phyloP scores from a whole-genome alignment of 2,797 vertebrate genomes.

The Lagodon rhomboides region DNA sequence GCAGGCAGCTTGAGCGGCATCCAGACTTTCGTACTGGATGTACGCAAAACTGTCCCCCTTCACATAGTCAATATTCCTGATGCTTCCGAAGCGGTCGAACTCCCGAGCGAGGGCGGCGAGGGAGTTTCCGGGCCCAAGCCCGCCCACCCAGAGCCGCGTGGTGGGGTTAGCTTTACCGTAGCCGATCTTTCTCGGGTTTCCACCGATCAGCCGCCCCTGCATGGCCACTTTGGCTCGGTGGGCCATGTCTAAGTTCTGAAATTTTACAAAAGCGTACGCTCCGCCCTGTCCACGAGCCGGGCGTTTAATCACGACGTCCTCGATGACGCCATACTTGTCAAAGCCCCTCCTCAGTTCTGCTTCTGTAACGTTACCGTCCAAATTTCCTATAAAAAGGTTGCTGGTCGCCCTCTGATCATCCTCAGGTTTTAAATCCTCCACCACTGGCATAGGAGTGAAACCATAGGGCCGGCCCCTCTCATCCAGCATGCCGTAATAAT shows the following conservation, averaged over 20 bases:
- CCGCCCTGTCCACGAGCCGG: constrained; percentile 93
- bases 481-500: constrained; percentile 94
- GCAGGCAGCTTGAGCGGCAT: constrained; percentile 95
- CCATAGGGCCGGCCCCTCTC: constrained; percentile 92
- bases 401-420: constrained; percentile 97
- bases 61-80: constrained; percentile 96
- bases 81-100: constrained; percentile 98
- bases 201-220: constrained; percentile 94
- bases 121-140: constrained; percentile 92
- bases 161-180: constrained; percentile 98
- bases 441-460: constrained; percentile 86
- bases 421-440: constrained; percentile 96
- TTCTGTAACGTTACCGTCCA: constrained; percentile 95
- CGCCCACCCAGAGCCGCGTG: constrained; percentile 97
- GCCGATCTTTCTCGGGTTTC: constrained; percentile 96
- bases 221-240: constrained; percentile 97
- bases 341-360: constrained; percentile 93
- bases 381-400: constrained; percentile 96
- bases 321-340: constrained; percentile 96
- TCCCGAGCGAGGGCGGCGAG: constrained; percentile 94
- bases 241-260: constrained; percentile 98
- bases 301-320: constrained; percentile 97
- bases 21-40: constrained; percentile 97
- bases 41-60: constrained; percentile 98
- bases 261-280: constrained; percentile 97